Evolutionary conservation across 2,797 vertebrate species (phyloP).

Genomic region (Myiotriccus ornatus): DNA sequence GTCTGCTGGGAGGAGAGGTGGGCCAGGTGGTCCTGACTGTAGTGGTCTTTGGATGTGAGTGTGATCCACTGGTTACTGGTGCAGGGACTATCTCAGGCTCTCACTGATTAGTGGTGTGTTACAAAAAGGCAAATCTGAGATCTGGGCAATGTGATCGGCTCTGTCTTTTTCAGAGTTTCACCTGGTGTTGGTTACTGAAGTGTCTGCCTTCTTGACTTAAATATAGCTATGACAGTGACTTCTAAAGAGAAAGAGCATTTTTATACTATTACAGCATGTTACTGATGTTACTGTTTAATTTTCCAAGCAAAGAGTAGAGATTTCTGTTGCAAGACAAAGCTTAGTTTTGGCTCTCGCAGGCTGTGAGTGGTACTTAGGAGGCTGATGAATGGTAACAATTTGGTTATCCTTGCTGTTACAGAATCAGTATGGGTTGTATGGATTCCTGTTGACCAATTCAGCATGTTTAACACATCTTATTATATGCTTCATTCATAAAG

Average conservation of each 20-base stretch:
- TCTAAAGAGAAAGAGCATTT: not conserved
- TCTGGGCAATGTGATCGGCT: not conserved
- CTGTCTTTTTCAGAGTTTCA: not conserved
- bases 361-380: not conserved
- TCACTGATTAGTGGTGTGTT: accelerated
- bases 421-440: not conserved
- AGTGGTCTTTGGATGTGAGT: too few species aligned
- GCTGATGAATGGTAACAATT: accelerated
- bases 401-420: not conserved
- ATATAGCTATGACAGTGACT: not conserved
- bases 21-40: too few species aligned
- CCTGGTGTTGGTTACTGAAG: not conserved
- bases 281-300: not conserved
- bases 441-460: not conserved
- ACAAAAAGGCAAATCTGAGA: not conserved
- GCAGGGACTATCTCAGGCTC: not conserved
- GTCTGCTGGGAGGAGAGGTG: not conserved
- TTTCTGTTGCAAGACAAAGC: not conserved
- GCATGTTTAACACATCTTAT: not conserved
- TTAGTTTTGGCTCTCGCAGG: accelerated
- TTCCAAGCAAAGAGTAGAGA: not conserved
- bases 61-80: too few species aligned
- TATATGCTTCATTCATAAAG: not conserved
- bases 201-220: not conserved
- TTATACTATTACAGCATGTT: not conserved